Percentiles rank a stretch among this genome's conserved stretches.
Conservation (phyloP, 2,113 vertebrate species). For the Corydoras sp. region DNA sequence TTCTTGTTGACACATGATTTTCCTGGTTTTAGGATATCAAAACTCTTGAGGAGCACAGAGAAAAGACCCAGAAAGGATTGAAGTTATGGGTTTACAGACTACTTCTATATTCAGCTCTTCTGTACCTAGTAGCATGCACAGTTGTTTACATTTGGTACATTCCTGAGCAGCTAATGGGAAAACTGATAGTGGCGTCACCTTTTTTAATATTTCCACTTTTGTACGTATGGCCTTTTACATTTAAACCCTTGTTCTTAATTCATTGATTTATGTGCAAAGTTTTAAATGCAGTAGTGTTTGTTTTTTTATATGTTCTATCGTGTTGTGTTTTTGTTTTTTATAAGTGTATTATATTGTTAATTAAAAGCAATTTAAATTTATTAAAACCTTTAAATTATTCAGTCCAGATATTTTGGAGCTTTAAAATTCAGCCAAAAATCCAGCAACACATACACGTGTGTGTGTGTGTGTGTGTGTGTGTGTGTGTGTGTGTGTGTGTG, state of each 20-base stretch:
- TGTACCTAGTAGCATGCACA: conserved; percentile 78
- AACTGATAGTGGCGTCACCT: conserved; percentile 78
- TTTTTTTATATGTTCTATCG: too few species aligned
- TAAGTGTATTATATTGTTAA: too few species aligned
- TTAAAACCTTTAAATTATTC: too few species aligned
- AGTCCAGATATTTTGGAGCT: too few species aligned
- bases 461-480: too few species aligned
- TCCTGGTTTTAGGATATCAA: conserved; percentile 78
- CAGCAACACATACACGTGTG: too few species aligned
- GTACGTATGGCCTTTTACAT: conserved; percentile 75
- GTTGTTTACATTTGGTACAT: conserved; percentile 92
- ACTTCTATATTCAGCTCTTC: conserved; percentile 81
- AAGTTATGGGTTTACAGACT: conserved; percentile 90
- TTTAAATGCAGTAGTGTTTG: too few species aligned
- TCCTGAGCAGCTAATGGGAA: conserved; percentile 82
- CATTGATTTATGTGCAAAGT: too few species aligned
- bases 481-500: too few species aligned
- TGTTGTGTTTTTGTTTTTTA: too few species aligned
- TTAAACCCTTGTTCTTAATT: background rate
- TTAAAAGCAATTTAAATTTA: too few species aligned
- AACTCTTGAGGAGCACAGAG: conserved; percentile 84
- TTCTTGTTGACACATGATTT: conserved; percentile 1
- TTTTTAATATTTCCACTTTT: conserved; percentile 87
- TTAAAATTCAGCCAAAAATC: too few species aligned
- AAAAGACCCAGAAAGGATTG: conserved; percentile 89